Percentiles rank a stretch among this genome's conserved stretches.
Evolutionary conservation across 2,888 invertebrate genomes (phyloP).

Genomic region (Drosophila peninsularis): DNA sequence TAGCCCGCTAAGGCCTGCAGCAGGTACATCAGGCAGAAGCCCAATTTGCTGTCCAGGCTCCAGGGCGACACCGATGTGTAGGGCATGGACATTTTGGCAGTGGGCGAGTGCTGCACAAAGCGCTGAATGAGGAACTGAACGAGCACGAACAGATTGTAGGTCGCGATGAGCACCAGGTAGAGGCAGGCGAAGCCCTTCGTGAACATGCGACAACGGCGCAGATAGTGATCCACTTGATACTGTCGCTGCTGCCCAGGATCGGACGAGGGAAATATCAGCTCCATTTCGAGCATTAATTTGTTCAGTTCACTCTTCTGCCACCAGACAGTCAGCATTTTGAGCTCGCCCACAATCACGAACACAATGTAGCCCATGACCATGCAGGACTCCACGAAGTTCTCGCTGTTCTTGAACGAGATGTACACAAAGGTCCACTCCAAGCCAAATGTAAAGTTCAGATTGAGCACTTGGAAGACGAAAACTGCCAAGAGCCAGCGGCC

Average conservation of each 20-base stretch:
- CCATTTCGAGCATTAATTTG: slow-evolving; percentile 53
- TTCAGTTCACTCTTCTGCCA: slow-evolving; percentile 46
- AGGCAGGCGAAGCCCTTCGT: slow-evolving; percentile 64
- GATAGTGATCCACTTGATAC: slow-evolving; percentile 46
- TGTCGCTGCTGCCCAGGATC: slow-evolving; percentile 22
- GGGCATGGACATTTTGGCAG: slow-evolving; percentile 59
- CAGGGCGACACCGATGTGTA: slow-evolving; percentile 68
- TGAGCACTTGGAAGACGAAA: slow-evolving; percentile 17
- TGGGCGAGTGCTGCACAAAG: slow-evolving; percentile 32
- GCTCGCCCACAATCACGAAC: slow-evolving; percentile 25
- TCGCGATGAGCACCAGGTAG: slow-evolving; percentile 72
- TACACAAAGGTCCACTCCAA: slow-evolving; percentile 25
- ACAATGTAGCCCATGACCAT: slow-evolving; percentile 36
- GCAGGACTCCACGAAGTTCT: slow-evolving; percentile 35
- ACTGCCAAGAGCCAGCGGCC: slow-evolving; percentile 11
- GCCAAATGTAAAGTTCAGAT: slow-evolving; percentile 25
- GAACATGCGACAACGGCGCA: slow-evolving; percentile 40
- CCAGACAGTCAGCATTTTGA: slow-evolving; percentile 38
- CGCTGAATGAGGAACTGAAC: slow-evolving; percentile 51
- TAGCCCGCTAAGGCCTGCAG: slow-evolving; percentile 68
- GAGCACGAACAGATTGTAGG: slow-evolving; percentile 69
- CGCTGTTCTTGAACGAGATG: slow-evolving; percentile 13
- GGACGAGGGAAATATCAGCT: slow-evolving; percentile 56
- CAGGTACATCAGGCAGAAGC: slow-evolving; percentile 63
- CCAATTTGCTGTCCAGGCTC: slow-evolving; percentile 54